phyloP scores from a whole-genome alignment of 2,113 vertebrate species.

The Litocranius walleri region DNA sequence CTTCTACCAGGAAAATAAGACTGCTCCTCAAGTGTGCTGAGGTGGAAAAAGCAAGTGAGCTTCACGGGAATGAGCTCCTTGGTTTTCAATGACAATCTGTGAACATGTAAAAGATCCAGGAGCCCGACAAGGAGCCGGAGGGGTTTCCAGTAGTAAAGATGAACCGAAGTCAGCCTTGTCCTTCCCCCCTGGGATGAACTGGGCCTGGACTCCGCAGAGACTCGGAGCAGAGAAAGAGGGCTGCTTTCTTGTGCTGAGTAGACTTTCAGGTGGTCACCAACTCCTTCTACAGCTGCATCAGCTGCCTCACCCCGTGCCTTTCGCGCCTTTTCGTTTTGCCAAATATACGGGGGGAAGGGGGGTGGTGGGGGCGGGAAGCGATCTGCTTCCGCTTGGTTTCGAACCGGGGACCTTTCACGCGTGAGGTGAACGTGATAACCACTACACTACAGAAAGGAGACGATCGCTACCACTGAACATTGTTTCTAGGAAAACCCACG shows the following conservation, averaged over 20 bases:
- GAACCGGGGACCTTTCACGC: background rate
- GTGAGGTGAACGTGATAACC: background rate
- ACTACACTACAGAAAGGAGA: accelerated
- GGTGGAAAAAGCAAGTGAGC: background rate
- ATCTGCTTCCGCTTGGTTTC: background rate
- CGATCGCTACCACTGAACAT: accelerated
- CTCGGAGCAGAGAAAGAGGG: background rate
- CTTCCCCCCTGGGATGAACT: background rate
- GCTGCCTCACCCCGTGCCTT: background rate
- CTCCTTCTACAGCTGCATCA: background rate
- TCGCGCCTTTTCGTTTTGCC: background rate
- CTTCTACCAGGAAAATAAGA: background rate
- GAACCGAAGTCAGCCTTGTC: background rate
- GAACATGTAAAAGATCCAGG: background rate
- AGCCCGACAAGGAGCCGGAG: accelerated
- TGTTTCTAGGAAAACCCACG: background rate
- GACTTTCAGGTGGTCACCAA: background rate
- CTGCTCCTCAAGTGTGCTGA: background rate
- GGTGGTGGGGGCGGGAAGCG: too few species aligned
- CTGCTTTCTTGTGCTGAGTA: background rate
- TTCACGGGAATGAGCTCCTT: background rate
- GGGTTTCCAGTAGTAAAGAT: background rate
- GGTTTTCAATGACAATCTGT: background rate
- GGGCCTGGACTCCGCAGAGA: background rate
- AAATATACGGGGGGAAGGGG: too few species aligned